These are phyloP conservation scores for Sphecodes monilicornis DNA, from an alignment of 2,888 invertebrate species.

Conservation along the genomic window DNA sequence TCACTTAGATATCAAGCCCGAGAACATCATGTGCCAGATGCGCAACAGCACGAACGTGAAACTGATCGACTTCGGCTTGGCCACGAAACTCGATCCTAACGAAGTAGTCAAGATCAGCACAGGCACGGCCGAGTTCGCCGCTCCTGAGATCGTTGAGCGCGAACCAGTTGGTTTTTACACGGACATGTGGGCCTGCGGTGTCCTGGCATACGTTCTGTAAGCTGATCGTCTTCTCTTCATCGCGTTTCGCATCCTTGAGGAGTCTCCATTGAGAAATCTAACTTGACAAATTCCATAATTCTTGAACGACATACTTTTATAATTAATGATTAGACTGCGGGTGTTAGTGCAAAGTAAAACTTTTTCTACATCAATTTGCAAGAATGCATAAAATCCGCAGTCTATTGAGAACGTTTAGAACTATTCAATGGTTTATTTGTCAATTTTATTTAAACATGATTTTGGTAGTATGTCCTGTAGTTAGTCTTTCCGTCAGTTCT, in stretches of 20 bases:
- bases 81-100: constrained; percentile 98
- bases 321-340: no score
- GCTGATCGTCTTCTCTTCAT: constrained; percentile 82
- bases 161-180: constrained; percentile 99
- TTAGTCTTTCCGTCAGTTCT: no score
- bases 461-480: no score
- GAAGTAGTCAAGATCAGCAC: constrained; percentile 99
- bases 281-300: no score
- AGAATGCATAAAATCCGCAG: no score
- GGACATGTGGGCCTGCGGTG: constrained; percentile 99
- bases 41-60: constrained; percentile 97
- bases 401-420: no score
- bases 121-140: constrained; percentile 99
- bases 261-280: background rate
- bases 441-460: background rate
- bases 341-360: no score
- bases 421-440: background rate
- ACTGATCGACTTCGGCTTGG: constrained; percentile 99
- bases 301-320: background rate
- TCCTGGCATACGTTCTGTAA: constrained; percentile 98
- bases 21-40: constrained; percentile 99
- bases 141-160: constrained; percentile 99
- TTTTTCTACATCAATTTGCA: no score
- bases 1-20: constrained; percentile 94
- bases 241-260: background rate